phyloP scores from a whole-genome alignment of 2,888 invertebrate genomes.

The Mythimna impura region DNA sequence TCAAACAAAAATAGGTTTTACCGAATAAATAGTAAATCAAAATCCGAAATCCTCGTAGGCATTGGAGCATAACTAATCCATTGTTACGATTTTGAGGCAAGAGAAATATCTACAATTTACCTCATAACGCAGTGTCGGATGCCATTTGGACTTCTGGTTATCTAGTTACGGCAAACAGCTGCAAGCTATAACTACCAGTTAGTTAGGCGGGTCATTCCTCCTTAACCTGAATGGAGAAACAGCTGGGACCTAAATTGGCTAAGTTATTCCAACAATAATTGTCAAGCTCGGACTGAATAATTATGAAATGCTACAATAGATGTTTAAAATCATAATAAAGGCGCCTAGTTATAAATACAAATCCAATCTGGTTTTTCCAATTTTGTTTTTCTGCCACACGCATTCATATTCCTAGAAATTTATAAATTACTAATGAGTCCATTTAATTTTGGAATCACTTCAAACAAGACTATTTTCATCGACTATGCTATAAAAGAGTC shows the following conservation, averaged over 20 bases:
- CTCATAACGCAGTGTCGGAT: constrained; percentile 21
- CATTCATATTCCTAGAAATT: background rate
- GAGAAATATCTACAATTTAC: background rate
- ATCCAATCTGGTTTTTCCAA: background rate
- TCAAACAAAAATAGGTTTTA: background rate
- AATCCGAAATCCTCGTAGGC: background rate
- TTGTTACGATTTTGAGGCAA: background rate
- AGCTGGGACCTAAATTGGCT: constrained; percentile 15
- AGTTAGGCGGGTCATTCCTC: constrained; percentile 24
- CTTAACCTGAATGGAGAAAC: constrained; percentile 27
- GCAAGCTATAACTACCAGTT: constrained; percentile 22
- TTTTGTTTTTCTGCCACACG: too few relatives aligned
- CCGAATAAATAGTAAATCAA: background rate
- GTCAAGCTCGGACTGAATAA: background rate
- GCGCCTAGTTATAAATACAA: background rate
- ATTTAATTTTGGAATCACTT: background rate
- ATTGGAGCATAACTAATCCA: constrained; percentile 4
- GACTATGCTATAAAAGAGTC: constrained; percentile 8
- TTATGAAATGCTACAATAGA: background rate
- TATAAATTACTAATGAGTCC: background rate
- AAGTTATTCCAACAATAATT: constrained; percentile 12
- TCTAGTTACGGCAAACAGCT: constrained; percentile 36
- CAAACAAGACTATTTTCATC: constrained; percentile 10
- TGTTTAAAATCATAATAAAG: background rate
- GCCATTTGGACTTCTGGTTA: constrained; percentile 29